These are phyloP conservation scores for Crypturellus tataupa DNA, from an alignment of 2,797 vertebrate species.

Conservation along the genomic window DNA sequence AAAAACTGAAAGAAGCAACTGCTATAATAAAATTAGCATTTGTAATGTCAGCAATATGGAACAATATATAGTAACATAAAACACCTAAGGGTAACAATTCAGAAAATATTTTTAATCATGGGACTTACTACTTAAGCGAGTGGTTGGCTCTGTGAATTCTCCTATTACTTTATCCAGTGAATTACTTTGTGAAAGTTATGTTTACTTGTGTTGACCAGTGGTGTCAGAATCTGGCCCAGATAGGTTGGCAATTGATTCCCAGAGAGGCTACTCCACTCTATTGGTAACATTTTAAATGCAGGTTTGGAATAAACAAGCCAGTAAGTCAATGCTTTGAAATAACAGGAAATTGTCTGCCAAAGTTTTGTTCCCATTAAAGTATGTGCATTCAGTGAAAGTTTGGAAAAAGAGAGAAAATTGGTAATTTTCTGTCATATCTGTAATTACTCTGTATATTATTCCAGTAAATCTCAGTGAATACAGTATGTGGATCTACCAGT, in stretches of 20 bases:
- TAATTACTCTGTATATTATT: neutral
- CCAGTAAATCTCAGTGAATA: conserved; percentile 14
- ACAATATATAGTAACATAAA: neutral
- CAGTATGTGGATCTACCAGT: neutral
- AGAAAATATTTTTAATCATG: neutral
- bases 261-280: neutral
- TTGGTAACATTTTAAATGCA: neutral
- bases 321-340: neutral
- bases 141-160: neutral
- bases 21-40: neutral
- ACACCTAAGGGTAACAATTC: neutral
- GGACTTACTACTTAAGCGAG: neutral
- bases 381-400: neutral
- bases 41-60: neutral
- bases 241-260: neutral
- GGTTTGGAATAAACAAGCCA: neutral
- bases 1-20: neutral
- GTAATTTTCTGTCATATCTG: neutral
- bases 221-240: neutral
- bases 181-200: neutral
- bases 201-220: neutral
- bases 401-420: neutral
- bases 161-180: neutral
- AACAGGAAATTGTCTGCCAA: neutral
- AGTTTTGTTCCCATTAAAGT: neutral